Percentiles rank a stretch among this genome's conserved stretches.
These are phyloP conservation scores for Portevinia maculata DNA, from an alignment of 2,888 invertebrate species.

Conservation along the genomic window DNA sequence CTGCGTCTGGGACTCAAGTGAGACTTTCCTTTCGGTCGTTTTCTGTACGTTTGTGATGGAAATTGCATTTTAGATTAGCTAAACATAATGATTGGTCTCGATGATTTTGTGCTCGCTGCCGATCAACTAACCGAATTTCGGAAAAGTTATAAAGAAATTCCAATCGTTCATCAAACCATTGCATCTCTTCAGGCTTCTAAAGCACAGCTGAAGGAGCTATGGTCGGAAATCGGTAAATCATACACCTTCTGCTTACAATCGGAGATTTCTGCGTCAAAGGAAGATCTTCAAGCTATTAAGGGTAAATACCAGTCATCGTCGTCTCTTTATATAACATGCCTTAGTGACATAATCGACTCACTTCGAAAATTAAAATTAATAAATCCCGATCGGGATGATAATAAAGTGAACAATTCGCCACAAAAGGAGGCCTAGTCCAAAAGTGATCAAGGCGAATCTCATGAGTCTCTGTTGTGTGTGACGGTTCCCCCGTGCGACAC, in stretches of 20 bases:
- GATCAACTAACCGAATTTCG: constrained; percentile 1
- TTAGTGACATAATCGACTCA: constrained; percentile 19
- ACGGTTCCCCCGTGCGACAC: constrained; percentile 36
- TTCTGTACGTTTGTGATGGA: too few species aligned
- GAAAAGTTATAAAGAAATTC: constrained; percentile 1
- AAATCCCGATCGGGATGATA: background rate
- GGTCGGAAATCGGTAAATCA: background rate
- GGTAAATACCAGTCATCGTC: constrained; percentile 2
- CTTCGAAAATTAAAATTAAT: constrained; percentile 1
- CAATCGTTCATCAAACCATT: background rate
- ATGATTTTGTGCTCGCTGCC: constrained; percentile 6
- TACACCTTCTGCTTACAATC: background rate
- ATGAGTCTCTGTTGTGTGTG: background rate
- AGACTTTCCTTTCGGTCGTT: too few species aligned
- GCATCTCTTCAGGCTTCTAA: background rate
- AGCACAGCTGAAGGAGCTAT: background rate
- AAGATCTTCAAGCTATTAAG: background rate
- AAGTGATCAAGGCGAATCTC: background rate
- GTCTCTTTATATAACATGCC: background rate
- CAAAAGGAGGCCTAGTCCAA: background rate
- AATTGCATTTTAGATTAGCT: too few species aligned
- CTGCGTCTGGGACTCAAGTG: too few species aligned
- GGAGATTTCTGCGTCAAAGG: background rate
- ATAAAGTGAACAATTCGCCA: background rate
- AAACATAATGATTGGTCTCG: background rate